Evolutionary conservation across 2,797 vertebrate species (phyloP).

Genomic region (Rhincodon typus): DNA sequence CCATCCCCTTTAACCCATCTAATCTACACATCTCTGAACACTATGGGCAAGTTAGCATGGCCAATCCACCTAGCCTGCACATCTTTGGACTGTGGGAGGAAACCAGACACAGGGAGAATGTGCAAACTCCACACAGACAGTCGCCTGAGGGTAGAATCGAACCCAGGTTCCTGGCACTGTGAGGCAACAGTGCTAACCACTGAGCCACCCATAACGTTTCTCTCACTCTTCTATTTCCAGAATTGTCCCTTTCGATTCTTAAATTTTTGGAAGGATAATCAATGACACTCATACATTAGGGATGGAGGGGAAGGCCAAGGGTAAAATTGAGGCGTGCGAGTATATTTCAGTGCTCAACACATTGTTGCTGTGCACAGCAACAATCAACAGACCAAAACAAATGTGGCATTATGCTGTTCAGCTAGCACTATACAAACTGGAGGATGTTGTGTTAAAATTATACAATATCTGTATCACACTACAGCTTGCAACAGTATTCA

Average conservation of each 20-base stretch:
- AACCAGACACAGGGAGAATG: no score
- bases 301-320: background rate
- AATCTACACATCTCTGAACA: no score
- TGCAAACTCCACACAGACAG: no score
- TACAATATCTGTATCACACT: background rate
- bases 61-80: no score
- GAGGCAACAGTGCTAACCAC: no score
- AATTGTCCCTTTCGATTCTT: background rate
- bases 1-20: no score
- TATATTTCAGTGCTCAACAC: background rate
- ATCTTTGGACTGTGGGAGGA: no score
- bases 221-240: background rate
- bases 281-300: background rate
- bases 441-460: background rate
- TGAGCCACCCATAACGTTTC: background rate
- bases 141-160: no score
- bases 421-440: background rate
- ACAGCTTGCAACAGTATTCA: background rate
- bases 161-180: no score
- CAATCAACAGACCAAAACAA: background rate
- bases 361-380: background rate
- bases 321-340: background rate
- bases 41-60: no score
- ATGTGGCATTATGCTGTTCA: background rate
- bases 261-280: background rate